phyloP scores from a whole-genome alignment of 1,140 invertebrate genomes.

The Rhizoglyphus robini region DNA sequence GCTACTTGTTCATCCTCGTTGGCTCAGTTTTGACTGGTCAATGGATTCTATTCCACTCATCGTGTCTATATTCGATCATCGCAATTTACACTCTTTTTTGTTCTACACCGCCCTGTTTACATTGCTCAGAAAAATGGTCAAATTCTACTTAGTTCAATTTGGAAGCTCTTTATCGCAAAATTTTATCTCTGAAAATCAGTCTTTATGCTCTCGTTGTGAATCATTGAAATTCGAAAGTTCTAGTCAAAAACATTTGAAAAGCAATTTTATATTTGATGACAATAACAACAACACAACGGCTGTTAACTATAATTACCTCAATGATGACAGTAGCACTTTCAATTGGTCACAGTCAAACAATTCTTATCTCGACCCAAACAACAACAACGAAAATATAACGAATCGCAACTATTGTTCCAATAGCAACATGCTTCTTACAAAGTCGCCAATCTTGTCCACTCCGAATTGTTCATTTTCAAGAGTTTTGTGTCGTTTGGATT shows the following conservation, averaged over 20 bases:
- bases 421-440: neutral
- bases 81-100: slow-evolving; percentile 53
- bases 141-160: neutral
- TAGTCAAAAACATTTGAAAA: too few species aligned
- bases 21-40: slow-evolving; percentile 85
- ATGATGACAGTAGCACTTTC: neutral
- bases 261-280: too few species aligned
- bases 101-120: slow-evolving; percentile 45
- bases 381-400: neutral
- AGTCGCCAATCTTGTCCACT: neutral
- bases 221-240: too few species aligned
- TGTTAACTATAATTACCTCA: slow-evolving; percentile 13
- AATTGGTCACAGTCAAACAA: neutral
- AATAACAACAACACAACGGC: neutral
- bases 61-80: slow-evolving; percentile 50
- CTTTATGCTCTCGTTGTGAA: too few species aligned
- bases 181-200: too few species aligned
- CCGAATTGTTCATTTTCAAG: neutral
- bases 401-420: neutral
- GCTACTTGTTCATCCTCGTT: slow-evolving; percentile 62
- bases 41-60: slow-evolving; percentile 81
- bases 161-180: neutral
- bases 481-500: slow-evolving; percentile 2
- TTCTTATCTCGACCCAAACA: neutral
- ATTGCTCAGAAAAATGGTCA: slow-evolving; percentile 13